Evolutionary conservation across 2,113 vertebrate genomes (phyloP), one percentile per base, ranked within the genome.

Genomic region (Cinclus cinclus): DNA sequence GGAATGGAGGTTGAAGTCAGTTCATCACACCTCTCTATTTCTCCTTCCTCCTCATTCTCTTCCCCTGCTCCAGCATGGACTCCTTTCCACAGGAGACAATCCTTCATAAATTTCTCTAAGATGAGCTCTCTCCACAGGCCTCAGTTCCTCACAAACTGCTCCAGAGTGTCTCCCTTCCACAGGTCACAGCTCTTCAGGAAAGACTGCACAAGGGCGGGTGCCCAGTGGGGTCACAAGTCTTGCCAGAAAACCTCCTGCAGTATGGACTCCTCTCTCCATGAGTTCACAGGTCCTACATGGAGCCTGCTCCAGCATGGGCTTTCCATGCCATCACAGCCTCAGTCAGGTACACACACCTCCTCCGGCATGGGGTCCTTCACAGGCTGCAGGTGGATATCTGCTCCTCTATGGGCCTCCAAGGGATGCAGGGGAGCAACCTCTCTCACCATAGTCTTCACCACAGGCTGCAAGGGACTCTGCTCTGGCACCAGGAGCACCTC

Each of bases 401-500:
- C 10, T 67, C 13, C 18, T 24, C 24, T 6, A 6, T 3, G 33
- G 37, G 31, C 47, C 35, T 50, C 46, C 64, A 28, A 0, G 8
- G 31, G 12, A 63, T 62, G 37, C 68, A 63, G 20, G 5, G 28
- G 25, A 4, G 52, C 46, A 49, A 31, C 35, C 31, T 39, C 13
- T 10, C 39, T 27, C 62, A 75, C 23, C 30, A 17, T 13, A 25
- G 30, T 37, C 30, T 63, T 24, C 49, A 52, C 22, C 60, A 53
- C 1, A 2, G 42, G 24, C 33, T 67, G 24, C 53, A 46, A 20
- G 5, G 16, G 30, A 63, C 41, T 39, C 13, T 71, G 30, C n/a
- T 41, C 58, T 18, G 39, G 30, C 2, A 9, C n/a, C 0, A 0
- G 7, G 4, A 79, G 21, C 33, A 28, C 5, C 25, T 70, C 46